phyloP scores from a whole-genome alignment of 2,888 invertebrate species.

The Sphaerophoria rueppellii region DNA sequence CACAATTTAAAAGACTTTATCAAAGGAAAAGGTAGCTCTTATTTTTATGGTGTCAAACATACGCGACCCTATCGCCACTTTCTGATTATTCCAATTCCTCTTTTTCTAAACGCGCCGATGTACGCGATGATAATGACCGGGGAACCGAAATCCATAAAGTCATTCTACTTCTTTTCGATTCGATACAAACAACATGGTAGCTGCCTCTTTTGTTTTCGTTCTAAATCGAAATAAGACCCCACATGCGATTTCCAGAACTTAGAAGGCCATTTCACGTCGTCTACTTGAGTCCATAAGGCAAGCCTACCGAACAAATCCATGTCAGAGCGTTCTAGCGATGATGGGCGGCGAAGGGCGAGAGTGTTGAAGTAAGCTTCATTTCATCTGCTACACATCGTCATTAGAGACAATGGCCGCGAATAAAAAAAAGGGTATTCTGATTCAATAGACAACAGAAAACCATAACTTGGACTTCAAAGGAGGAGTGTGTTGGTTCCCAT shows the following conservation, averaged over 20 bases:
- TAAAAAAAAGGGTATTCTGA: neutral
- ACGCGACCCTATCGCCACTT: neutral
- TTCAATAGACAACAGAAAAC: neutral
- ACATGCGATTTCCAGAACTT: constrained; percentile 27
- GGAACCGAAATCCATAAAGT: constrained; percentile 5
- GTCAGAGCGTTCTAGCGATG: neutral
- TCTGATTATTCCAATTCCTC: neutral
- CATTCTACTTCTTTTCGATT: constrained; percentile 1
- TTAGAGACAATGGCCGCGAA: neutral
- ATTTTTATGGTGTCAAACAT: neutral
- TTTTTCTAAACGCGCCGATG: neutral
- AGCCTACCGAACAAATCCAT: neutral
- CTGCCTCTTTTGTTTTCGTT: neutral
- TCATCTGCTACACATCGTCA: neutral
- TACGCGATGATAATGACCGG: neutral
- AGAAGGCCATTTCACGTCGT: neutral
- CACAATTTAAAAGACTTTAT: constrained; percentile 11
- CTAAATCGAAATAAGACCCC: constrained; percentile 10
- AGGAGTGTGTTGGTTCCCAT: neutral
- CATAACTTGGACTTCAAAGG: neutral
- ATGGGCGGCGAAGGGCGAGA: neutral
- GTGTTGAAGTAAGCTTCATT: constrained; percentile 10
- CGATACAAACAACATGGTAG: constrained; percentile 2
- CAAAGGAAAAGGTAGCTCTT: neutral
- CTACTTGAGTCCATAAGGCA: neutral